A percentile compares a stretch with the other conserved stretches of the same genome.
Evolutionary conservation across 92 coral and sea anemone genomes (phyloP).

Genomic region (Porites evermanni): DNA sequence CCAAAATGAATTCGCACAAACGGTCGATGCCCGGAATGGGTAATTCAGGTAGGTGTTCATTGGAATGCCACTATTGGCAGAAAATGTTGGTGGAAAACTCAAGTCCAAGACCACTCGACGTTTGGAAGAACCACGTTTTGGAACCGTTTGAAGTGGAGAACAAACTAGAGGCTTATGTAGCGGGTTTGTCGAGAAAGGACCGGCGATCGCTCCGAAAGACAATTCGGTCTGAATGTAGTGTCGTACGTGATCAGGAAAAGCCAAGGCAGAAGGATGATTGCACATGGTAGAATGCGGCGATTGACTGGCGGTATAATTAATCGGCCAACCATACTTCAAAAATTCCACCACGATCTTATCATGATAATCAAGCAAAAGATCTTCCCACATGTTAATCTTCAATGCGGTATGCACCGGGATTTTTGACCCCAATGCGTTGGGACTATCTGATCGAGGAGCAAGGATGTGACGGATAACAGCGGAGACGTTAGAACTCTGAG

Average conservation of each 20-base stretch:
- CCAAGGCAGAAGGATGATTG: constrained; percentile 23
- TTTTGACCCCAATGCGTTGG: not conserved
- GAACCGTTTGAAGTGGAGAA: constrained; percentile 35
- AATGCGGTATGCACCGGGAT: not conserved
- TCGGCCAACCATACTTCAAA: constrained; percentile 7
- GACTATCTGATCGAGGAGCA: not conserved
- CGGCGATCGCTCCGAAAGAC: constrained; percentile 20
- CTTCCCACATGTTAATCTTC: not conserved
- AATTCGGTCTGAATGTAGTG: constrained; percentile 25
- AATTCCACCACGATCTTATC: not conserved
- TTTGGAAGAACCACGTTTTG: constrained; percentile 1
- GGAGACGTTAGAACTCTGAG: not conserved
- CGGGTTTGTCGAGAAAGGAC: constrained; percentile 11
- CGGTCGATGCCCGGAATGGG: constrained; percentile 2
- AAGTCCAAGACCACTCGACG: constrained; percentile 16
- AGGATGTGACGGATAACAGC: not conserved
- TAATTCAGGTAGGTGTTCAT: not conserved
- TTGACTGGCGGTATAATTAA: not conserved
- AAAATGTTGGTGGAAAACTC: constrained; percentile 1
- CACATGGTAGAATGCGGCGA: not conserved
- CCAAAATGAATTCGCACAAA: constrained; percentile 1
- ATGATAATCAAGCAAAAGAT: not conserved
- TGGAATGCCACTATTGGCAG: constrained; percentile 12
- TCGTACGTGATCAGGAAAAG: not conserved
- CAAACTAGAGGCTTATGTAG: not conserved